phyloP scores from a whole-genome alignment of 2,888 invertebrate species.

The Eustalomyia histrio region DNA sequence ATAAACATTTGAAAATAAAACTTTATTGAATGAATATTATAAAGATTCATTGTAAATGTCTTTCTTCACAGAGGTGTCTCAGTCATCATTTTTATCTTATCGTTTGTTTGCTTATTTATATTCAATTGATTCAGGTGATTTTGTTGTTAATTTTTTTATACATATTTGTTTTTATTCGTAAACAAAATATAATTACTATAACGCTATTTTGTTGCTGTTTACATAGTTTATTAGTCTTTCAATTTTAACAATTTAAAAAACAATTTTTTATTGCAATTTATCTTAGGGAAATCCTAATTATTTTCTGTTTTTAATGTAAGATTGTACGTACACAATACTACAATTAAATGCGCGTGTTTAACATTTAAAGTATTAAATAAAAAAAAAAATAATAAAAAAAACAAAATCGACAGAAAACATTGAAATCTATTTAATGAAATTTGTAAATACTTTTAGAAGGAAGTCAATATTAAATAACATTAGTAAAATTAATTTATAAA shows the following conservation, averaged over 20 bases:
- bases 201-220: conserved; percentile 24
- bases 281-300: conserved; percentile 53
- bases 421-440: neutral
- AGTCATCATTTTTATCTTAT: conserved; percentile 17
- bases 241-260: conserved; percentile 9
- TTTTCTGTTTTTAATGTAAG: conserved; percentile 22
- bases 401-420: too few relatives aligned
- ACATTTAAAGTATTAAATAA: conserved; percentile 34
- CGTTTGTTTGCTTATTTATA: neutral
- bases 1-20: conserved; percentile 10
- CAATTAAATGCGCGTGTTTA: conserved; percentile 41
- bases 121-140: conserved; percentile 20
- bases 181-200: neutral
- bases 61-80: neutral
- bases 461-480: neutral
- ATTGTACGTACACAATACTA: conserved; percentile 34
- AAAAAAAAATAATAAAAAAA: too few relatives aligned
- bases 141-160: conserved; percentile 1
- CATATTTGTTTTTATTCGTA: neutral
- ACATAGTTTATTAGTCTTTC: conserved; percentile 27
- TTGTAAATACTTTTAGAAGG: neutral
- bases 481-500: too few relatives aligned
- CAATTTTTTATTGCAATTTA: conserved; percentile 32
- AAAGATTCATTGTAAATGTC: conserved; percentile 12
- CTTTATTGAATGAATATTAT: conserved; percentile 43